Base-by-base conservation (phyloP, 2,797 vertebrate species). In the Diceros bicornis region DNA sequence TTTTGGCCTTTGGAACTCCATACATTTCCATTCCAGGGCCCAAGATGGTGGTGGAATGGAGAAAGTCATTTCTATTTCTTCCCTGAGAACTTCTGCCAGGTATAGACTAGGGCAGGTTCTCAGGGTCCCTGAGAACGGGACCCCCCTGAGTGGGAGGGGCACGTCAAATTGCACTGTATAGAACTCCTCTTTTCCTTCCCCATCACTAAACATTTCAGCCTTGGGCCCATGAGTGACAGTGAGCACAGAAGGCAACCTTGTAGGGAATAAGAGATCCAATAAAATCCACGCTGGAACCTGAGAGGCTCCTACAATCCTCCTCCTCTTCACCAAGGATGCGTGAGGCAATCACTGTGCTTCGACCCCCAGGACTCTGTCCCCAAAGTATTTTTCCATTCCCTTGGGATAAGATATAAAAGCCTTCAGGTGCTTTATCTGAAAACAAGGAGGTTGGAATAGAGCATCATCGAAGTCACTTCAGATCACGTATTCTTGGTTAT, bases 401-500 rank as follows among this genome's bases (percentile, higher is more conserved):
- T 69, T 50, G 27, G 71, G 55, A 74, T 11, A 59, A 79, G 64
- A 66, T 52, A 47, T 50, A 55, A 91, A 20, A 59, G n/a, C 23
- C 69, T 37, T 69, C 68, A 88, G 44, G 91, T 64, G 44, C 21
- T 74, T 89, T 29, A 32, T 69, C 59, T 92, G 77, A 90, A 94
- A 96, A 91, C 59, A 94, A 66, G 41, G 52, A 89, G 55, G 4
- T 25, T 68, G 27, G 37, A 95, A 59, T 10, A 94, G 77, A 68
- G 34, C 93, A 74, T 20, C 74, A 62, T 13, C 0, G 0, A 92
- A 86, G 47, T 96, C 81, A 61, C 77, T 47, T 79, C 81, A 68
- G 88, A 93, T 27, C 25, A 68, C 37, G 8, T 72, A 57, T 68
- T 90, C 85, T 74, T 78, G 44, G 47, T 62, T 74, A 93, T 41